A percentile compares a stretch with the other conserved stretches of the same genome.
Evolutionary conservation across 2,797 vertebrate species (phyloP).

Genomic region (Periophthalmus magnuspinnatus): DNA sequence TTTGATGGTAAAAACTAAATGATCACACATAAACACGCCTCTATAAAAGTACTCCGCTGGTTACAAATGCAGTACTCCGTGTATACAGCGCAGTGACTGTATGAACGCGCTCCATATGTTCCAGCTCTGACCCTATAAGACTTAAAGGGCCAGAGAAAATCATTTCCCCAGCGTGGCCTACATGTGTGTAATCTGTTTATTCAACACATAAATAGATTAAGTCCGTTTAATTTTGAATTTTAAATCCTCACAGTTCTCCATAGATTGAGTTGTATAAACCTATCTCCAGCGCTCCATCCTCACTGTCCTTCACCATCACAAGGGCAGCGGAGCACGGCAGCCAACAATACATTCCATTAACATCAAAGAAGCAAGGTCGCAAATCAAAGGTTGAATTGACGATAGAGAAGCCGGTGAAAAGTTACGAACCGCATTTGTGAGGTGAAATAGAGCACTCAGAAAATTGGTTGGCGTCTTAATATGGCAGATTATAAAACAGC

Average conservation of each 20-base stretch:
- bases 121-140: conserved; percentile 22
- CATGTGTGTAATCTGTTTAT: conserved; percentile 19
- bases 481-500: conserved; percentile 36
- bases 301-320: conserved; percentile 2
- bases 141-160: conserved; percentile 26
- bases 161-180: conserved; percentile 20
- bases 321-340: neutral
- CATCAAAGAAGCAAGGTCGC: conserved; percentile 21
- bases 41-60: neutral
- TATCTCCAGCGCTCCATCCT: conserved; percentile 2
- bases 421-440: conserved; percentile 2
- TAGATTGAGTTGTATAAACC: conserved; percentile 18
- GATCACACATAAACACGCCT: neutral
- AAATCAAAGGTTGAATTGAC: conserved; percentile 18
- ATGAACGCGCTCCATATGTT: conserved; percentile 15
- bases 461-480: conserved; percentile 22
- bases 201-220: conserved; percentile 34
- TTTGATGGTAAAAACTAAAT: neutral
- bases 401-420: conserved; percentile 11
- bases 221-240: conserved; percentile 17
- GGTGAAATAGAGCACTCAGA: conserved; percentile 25
- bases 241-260: conserved; percentile 9
- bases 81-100: neutral
- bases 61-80: neutral
- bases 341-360: conserved; percentile 20